These are phyloP conservation scores for Gastracanthus pulcherrimus DNA, from an alignment of 2,888 invertebrate genomes.

Conservation along the genomic window DNA sequence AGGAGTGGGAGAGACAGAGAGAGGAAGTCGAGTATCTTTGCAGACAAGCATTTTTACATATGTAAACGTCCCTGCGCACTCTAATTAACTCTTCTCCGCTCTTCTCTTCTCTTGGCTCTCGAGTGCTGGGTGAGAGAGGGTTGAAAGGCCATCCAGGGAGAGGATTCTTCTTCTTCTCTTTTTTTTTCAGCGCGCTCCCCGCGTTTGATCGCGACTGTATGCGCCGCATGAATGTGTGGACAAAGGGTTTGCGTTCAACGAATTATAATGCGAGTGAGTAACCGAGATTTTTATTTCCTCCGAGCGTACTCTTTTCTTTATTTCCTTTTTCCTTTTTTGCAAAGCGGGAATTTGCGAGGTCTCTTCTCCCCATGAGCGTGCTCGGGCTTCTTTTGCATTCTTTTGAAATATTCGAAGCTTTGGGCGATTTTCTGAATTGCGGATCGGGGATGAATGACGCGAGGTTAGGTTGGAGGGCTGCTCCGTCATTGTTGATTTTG, in stretches of 20 bases:
- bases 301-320: not conserved
- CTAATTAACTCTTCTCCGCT: conserved; percentile 62
- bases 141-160: not conserved
- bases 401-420: no score
- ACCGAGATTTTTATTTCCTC: not conserved
- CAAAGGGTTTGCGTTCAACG: conserved; percentile 20
- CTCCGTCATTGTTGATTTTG: no score
- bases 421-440: no score
- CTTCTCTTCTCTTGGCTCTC: no score
- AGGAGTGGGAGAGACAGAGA: no score
- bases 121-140: no score
- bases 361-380: no score
- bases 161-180: conserved; percentile 30
- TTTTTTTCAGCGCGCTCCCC: not conserved
- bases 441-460: no score
- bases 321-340: not conserved
- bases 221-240: not conserved
- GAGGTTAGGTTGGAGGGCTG: no score
- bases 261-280: conserved; percentile 3
- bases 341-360: no score
- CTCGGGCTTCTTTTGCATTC: no score
- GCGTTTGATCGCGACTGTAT: conserved; percentile 9
- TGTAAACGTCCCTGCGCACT: conserved; percentile 64
- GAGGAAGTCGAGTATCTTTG: conserved; percentile 27
- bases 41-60: conserved; percentile 58